These are phyloP conservation scores for Drosophila helvetica DNA, from an alignment of 2,888 invertebrate genomes.

Conservation along the genomic window DNA sequence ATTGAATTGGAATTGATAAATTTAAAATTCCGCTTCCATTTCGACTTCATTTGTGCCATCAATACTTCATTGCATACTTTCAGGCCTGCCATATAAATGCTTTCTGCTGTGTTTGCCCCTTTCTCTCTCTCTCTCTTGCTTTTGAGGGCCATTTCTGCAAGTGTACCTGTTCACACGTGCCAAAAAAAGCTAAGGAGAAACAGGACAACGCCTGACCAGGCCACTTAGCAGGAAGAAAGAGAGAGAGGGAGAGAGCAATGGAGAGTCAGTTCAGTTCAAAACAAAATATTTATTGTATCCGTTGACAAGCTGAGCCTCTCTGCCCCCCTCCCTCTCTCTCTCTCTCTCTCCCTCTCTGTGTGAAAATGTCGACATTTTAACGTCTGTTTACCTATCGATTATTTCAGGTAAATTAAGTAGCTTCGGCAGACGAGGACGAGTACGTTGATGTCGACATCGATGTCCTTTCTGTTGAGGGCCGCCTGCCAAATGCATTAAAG, in stretches of 20 bases:
- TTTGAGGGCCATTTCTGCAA: slow-evolving; percentile 34
- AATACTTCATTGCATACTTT: slow-evolving; percentile 54
- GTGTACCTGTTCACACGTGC: slow-evolving; percentile 68
- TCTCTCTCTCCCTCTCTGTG: slow-evolving; percentile 32
- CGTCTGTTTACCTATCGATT: slow-evolving; percentile 81
- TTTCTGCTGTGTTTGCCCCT: neutral
- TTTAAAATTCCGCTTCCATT: slow-evolving; percentile 1
- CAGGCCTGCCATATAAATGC: slow-evolving; percentile 39
- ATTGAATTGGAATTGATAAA: neutral
- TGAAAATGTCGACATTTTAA: slow-evolving; percentile 77
- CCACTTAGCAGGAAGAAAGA: slow-evolving; percentile 54
- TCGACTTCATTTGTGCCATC: slow-evolving; percentile 1
- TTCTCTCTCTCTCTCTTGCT: neutral
- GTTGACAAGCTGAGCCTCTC: slow-evolving; percentile 59
- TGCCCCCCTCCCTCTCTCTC: neutral
- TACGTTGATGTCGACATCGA: slow-evolving; percentile 44
- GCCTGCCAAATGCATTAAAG: slow-evolving; percentile 80
- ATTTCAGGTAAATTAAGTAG: slow-evolving; percentile 82
- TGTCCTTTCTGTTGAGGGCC: slow-evolving; percentile 55
- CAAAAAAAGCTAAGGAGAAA: slow-evolving; percentile 23
- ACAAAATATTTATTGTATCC: slow-evolving; percentile 77
- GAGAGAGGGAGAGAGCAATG: neutral
- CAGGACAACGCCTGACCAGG: slow-evolving; percentile 44
- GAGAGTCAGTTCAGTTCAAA: slow-evolving; percentile 60
- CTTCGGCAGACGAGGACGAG: slow-evolving; percentile 51